A percentile compares a stretch with the other conserved stretches of the same genome.
phyloP scores from a whole-genome alignment of 2,113 vertebrate species.

The Dasypus novemcinctus region DNA sequence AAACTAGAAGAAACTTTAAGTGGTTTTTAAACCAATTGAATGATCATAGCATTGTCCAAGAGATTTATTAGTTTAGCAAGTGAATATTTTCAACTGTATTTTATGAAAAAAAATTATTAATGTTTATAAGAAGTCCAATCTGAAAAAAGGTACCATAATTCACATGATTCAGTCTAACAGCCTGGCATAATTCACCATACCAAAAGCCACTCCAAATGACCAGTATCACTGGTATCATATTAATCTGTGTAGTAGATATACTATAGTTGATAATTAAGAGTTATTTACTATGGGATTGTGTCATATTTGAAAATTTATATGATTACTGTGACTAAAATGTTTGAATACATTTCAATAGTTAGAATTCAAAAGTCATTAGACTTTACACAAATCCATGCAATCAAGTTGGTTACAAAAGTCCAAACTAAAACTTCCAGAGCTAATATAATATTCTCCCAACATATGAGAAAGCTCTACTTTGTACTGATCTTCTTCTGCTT shows the following conservation, averaged over 20 bases:
- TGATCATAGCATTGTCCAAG: accelerated
- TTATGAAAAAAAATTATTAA: background rate
- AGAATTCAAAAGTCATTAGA: background rate
- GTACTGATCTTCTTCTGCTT: too few species aligned
- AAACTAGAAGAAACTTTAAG: background rate
- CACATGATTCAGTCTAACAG: background rate
- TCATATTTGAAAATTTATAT: background rate
- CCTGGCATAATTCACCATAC: too few species aligned
- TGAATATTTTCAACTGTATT: background rate
- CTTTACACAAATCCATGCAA: background rate
- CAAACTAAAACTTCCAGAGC: too few species aligned
- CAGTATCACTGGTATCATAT: accelerated
- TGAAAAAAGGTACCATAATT: accelerated
- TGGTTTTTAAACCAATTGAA: background rate
- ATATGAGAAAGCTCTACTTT: background rate
- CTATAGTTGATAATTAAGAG: too few species aligned
- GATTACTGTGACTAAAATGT: background rate
- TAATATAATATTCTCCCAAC: background rate
- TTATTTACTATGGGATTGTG: background rate
- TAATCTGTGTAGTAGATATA: too few species aligned
- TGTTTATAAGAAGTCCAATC: background rate
- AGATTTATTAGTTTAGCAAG: too few species aligned
- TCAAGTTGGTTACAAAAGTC: background rate
- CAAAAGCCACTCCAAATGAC: background rate
- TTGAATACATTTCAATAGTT: background rate